Conservation (phyloP, 1,140 invertebrate species). For the Pinna nobilis region DNA sequence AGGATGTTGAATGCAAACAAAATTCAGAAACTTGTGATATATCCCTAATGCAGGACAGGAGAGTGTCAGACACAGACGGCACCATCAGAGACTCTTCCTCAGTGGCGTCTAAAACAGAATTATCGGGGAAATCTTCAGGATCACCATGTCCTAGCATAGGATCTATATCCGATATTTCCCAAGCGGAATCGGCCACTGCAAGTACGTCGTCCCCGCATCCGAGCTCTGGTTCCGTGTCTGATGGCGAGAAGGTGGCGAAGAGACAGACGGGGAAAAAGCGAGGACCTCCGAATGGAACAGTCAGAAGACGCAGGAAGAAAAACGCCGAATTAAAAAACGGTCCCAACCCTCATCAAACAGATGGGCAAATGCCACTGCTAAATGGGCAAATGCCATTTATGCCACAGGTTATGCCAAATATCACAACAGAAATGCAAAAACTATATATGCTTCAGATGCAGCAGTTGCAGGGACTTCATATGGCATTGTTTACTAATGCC, state of each 20-base stretch:
- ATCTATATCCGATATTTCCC: not conserved
- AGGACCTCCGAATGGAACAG: too few relatives aligned
- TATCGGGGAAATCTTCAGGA: not conserved
- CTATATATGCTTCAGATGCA: constrained; percentile 15
- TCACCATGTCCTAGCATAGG: constrained; percentile 3
- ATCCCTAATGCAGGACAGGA: too few relatives aligned
- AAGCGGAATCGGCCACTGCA: not conserved
- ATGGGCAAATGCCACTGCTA: not conserved
- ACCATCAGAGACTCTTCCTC: too few relatives aligned
- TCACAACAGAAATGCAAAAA: not conserved
- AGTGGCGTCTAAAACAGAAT: too few relatives aligned
- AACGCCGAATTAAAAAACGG: not conserved
- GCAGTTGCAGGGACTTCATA: constrained; percentile 5
- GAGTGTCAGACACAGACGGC: too few relatives aligned
- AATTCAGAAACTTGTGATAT: too few relatives aligned
- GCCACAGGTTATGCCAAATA: not conserved
- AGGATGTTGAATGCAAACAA: too few relatives aligned
- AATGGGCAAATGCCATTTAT: not conserved
- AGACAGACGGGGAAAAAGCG: constrained; percentile 1
- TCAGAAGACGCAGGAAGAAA: constrained; percentile 6
- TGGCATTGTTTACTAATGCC: constrained; percentile 16
- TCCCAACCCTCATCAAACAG: not conserved
- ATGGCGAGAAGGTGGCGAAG: not conserved
- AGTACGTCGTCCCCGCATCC: not conserved
- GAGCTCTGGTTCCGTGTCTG: not conserved